These are phyloP conservation scores for Busseola fusca DNA, from an alignment of 2,888 invertebrate genomes.

Conservation along the genomic window DNA sequence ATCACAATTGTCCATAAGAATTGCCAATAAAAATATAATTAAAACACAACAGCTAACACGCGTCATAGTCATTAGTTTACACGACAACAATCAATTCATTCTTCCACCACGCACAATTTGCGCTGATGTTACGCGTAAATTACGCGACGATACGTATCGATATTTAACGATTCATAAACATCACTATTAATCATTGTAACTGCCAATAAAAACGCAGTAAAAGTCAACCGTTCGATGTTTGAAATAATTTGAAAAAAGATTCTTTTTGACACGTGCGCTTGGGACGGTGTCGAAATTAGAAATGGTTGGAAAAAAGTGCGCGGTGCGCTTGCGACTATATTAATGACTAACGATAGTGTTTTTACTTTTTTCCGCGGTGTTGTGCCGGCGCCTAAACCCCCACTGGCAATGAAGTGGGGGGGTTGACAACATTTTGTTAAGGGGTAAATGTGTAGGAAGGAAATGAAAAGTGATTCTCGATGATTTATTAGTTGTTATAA, in stretches of 20 bases:
- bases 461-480: conserved; percentile 41
- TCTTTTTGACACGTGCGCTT: conserved; percentile 71
- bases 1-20: conserved; percentile 68
- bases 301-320: conserved; percentile 81
- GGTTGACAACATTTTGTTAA: conserved; percentile 73
- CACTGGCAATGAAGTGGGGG: conserved; percentile 81
- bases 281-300: conserved; percentile 79
- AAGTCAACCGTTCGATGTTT: conserved; percentile 57
- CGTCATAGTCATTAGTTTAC: conserved; percentile 62
- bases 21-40: conserved; percentile 67
- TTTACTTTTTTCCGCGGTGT: conserved; percentile 85
- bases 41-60: conserved; percentile 63
- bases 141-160: conserved; percentile 58
- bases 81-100: conserved; percentile 61
- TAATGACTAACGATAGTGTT: conserved; percentile 84
- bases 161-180: conserved; percentile 62
- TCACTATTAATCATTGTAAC: conserved; percentile 66
- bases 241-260: conserved; percentile 42
- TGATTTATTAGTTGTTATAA: conserved; percentile 43
- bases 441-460: conserved; percentile 53
- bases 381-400: conserved; percentile 81
- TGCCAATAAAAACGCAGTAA: conserved; percentile 61
- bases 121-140: conserved; percentile 53
- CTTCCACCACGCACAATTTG: conserved; percentile 54
- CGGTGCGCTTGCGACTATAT: conserved; percentile 76